Conservation (phyloP, 2,888 invertebrate genomes). For the Pardosa pseudoannulata region DNA sequence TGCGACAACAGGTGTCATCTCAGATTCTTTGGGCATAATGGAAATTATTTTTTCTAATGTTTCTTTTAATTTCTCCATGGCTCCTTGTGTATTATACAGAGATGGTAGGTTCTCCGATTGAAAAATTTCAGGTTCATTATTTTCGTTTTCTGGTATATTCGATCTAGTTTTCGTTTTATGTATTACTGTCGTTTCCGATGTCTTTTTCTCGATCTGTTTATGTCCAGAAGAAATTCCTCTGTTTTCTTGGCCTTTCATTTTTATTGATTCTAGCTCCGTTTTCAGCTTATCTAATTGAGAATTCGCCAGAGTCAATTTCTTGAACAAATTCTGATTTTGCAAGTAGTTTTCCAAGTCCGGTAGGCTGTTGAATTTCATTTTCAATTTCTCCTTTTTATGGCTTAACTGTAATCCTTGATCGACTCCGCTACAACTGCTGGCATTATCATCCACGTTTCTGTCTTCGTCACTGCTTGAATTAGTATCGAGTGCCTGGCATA, state of each 20-base stretch:
- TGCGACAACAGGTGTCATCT: neutral
- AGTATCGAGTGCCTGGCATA: neutral
- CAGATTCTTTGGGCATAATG: neutral
- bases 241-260: neutral
- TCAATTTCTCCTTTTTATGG: neutral
- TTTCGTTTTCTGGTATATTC: neutral
- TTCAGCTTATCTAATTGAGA: constrained; percentile 1
- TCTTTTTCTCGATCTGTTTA: neutral
- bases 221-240: too few relatives aligned
- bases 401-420: neutral
- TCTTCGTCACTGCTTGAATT: neutral
- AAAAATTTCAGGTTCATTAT: neutral
- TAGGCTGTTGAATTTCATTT: neutral
- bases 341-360: neutral
- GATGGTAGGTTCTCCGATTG: neutral
- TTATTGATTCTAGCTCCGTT: neutral
- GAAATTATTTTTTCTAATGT: neutral
- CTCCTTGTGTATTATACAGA: neutral
- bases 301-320: neutral
- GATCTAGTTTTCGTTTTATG: neutral
- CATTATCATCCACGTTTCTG: neutral
- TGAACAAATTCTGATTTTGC: neutral
- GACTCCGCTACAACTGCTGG: neutral
- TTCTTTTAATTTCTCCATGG: neutral
- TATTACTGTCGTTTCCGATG: neutral